Evolutionary conservation across 2,888 invertebrate species (phyloP), one percentile per base, ranked within the genome.

Genomic region (Zygaena filipendulae): DNA sequence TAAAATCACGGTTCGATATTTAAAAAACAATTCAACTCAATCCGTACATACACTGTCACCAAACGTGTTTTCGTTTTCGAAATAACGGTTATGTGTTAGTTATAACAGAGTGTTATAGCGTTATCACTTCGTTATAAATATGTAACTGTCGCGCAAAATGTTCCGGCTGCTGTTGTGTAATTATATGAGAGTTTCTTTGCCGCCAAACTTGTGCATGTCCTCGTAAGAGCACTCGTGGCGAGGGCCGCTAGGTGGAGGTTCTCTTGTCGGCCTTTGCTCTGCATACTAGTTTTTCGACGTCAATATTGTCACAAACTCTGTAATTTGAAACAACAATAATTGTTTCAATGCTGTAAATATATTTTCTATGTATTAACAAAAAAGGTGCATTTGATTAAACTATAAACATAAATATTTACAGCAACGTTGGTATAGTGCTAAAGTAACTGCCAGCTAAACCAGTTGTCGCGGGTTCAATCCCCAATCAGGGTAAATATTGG

Each of bases 281-380:
- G 74, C 77, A 69, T 77, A 79, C 85, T 90, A 90, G 84, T 90
- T 89, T 82, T 89, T 90, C 71, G 90, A 87, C 53, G 90, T 90
- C 75, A 91, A 69, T 79, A 91, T 91, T 82, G 88, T 87, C 66
- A 91, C 91, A 64, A 91, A 91, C 75, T 91, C 91, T 91, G 83
- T 9, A 84, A 85, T 13, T 16, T n/a, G n/a, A n/a, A n/a, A n/a
- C n/a, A n/a, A n/a, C n/a, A n/a, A n/a, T n/a, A n/a, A n/a, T n/a
- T n/a, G n/a, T n/a, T n/a, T n/a, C n/a, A n/a, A n/a, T n/a, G n/a
- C n/a, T n/a, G n/a, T n/a, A n/a, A n/a, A n/a, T n/a, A n/a, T n/a
- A n/a, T n/a, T n/a, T n/a, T n/a, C n/a, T n/a, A n/a, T n/a, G n/a
- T n/a, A n/a, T n/a, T n/a, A n/a, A n/a, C n/a, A n/a, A n/a, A n/a